phyloP scores from a whole-genome alignment of 1,140 invertebrate species.

The Zaprionus taronus region DNA sequence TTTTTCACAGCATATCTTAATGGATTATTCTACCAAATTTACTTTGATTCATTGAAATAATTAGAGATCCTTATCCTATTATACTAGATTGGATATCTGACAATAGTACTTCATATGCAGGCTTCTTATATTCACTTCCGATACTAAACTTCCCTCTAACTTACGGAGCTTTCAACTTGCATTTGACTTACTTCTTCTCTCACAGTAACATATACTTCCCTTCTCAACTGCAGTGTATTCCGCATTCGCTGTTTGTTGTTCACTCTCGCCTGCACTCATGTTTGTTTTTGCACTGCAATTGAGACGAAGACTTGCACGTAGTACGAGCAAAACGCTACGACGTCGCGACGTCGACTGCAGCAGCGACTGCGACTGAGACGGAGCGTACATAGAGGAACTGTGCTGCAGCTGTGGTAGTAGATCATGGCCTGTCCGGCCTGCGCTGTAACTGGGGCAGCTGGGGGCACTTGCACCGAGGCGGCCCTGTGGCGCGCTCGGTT shows the following conservation, averaged over 20 bases:
- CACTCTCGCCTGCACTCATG: neutral
- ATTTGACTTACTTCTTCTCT: no score
- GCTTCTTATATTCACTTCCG: no score
- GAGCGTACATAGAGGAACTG: slow-evolving; percentile 24
- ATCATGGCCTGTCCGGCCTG: slow-evolving; percentile 69
- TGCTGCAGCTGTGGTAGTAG: slow-evolving; percentile 66
- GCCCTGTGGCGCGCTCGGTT: slow-evolving; percentile 50
- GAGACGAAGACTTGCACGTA: slow-evolving; percentile 33
- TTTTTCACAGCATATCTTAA: no score
- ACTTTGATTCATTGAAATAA: no score
- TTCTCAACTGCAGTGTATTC: slow-evolving; percentile 3
- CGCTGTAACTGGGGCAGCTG: slow-evolving; percentile 63
- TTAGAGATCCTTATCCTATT: no score
- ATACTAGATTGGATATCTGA: no score
- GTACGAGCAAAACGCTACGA: slow-evolving; percentile 18
- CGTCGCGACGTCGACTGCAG: slow-evolving; percentile 22
- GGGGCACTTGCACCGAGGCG: slow-evolving; percentile 64
- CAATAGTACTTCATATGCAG: no score
- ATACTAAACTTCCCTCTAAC: neutral
- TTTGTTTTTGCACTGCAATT: slow-evolving; percentile 40
- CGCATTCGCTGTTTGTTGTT: slow-evolving; percentile 10
- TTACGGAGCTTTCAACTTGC: neutral
- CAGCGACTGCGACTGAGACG: slow-evolving; percentile 5
- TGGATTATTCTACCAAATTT: no score
- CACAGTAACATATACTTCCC: neutral